A percentile compares a stretch with the other conserved stretches of the same genome.
These are phyloP conservation scores for Nyctibius grandis DNA, from an alignment of 2,797 vertebrate genomes.

Conservation along the genomic window DNA sequence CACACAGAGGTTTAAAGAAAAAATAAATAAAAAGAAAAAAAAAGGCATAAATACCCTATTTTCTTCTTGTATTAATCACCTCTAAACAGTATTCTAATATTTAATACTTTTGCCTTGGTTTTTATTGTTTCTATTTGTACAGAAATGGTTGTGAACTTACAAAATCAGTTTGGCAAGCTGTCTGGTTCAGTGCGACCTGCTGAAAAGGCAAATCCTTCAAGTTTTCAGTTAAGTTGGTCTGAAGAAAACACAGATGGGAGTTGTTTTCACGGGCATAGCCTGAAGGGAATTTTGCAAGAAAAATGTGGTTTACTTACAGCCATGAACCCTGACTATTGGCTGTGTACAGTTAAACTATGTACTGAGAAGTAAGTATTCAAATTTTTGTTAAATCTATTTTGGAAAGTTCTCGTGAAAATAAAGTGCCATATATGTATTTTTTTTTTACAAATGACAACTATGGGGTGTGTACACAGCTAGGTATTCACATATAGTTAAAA, in stretches of 20 bases:
- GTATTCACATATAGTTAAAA: not conserved
- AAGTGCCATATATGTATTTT: not conserved
- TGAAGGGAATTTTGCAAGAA: conserved; percentile 69
- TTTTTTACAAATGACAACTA: not conserved
- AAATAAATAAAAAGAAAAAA: not conserved
- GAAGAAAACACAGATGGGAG: conserved; percentile 55
- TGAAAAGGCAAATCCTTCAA: conserved; percentile 67
- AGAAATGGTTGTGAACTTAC: conserved; percentile 79
- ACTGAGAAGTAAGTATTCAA: conserved; percentile 64
- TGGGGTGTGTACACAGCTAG: not conserved
- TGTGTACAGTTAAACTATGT: conserved; percentile 72
- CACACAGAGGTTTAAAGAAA: not conserved
- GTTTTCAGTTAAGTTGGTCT: conserved; percentile 81
- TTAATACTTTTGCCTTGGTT: not conserved
- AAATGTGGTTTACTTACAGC: conserved; percentile 28
- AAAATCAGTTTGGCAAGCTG: conserved; percentile 76
- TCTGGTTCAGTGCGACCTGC: conserved; percentile 18
- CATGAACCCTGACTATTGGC: conserved; percentile 78
- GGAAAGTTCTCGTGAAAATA: not conserved
- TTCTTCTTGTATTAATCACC: not conserved
- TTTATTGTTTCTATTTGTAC: conserved; percentile 17
- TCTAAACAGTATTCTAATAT: not conserved
- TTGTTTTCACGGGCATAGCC: conserved; percentile 76
- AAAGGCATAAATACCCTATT: not conserved
- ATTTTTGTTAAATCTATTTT: not conserved